Conservation (phyloP, 1,140 invertebrate genomes). For the Zaprionus lachaisei region DNA sequence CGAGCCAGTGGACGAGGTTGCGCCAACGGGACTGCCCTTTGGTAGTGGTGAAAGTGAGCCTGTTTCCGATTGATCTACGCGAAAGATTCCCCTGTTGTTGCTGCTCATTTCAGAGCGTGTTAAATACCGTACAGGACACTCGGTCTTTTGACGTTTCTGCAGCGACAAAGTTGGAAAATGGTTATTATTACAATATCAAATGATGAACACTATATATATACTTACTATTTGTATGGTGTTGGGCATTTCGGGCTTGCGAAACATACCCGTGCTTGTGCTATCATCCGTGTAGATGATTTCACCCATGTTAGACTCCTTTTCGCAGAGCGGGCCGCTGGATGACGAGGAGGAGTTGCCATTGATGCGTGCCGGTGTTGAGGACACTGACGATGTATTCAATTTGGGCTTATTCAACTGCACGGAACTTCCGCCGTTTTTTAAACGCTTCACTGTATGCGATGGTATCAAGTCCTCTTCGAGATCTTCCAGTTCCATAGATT, state of each 20-base stretch:
- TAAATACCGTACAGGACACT: conserved; percentile 74
- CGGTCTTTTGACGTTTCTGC: conserved; percentile 65
- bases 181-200: background rate
- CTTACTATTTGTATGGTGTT: conserved; percentile 63
- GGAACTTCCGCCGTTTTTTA: conserved; percentile 82
- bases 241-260: conserved; percentile 77
- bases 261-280: conserved; percentile 73
- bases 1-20: background rate
- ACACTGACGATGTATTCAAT: conserved; percentile 36
- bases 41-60: conserved; percentile 27
- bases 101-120: conserved; percentile 64
- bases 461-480: conserved; percentile 79
- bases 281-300: conserved; percentile 83
- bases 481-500: conserved; percentile 72
- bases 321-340: conserved; percentile 5
- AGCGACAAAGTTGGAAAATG: conserved; percentile 10
- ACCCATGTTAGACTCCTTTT: conserved; percentile 63
- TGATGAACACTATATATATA: background rate
- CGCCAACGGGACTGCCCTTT: conserved; percentile 35
- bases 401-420: conserved; percentile 77
- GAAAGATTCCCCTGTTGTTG: conserved; percentile 72
- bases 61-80: conserved; percentile 45
- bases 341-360: conserved; percentile 62
- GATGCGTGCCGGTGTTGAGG: conserved; percentile 51
- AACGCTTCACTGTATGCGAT: conserved; percentile 75